Base-by-base conservation (phyloP, 2,797 vertebrate genomes). In the Melanotaenia boesemani region DNA sequence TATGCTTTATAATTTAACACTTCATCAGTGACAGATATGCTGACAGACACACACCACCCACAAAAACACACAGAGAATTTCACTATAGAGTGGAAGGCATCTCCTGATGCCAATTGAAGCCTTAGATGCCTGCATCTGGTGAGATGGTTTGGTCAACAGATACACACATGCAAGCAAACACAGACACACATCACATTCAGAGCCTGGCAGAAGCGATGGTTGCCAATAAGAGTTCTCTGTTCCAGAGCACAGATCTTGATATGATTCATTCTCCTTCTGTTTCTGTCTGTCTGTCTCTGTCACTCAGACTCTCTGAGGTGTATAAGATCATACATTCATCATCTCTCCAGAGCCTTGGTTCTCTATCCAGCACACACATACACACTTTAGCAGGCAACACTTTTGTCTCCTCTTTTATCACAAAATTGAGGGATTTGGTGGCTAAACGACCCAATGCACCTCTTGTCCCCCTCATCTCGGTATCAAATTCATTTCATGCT, bases 401-500 rank as follows among this genome's bases (percentile, higher is more conserved):
- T 85, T 89, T 80, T 85, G 81, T 84, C 84, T 85, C 76, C 66
- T 67, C 82, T 88, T 88, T 87, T 84, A 89, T 89, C 65, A 77
- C 68, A 77, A 88, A 88, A 86, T 85, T 50, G 81, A 86, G 64
- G 87, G 92, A 92, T 91, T 92, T 90, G 89, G 88, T 83, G 86
- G 87, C 85, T 89, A 84, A 92, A 91, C 84, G 87, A 90, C 81
- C 87, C 86, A 80, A 60, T 87, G 90, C 86, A 75, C 86, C 89
- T 72, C 87, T 91, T 91, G 85, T 89, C 86, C 85, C 84, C 76
- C 87, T 89, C 84, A 86, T 91, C 87, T 89, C 70, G 82, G 86
- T 89, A 87, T 89, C 87, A 72, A 85, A 87, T 91, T 92, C 87
- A 92, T 92, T 90, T 91, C 89, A 89, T 87, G 82, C 86, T 81